Evolutionary conservation across 2,888 invertebrate genomes (phyloP).

Genomic region (Empis stercorea): DNA sequence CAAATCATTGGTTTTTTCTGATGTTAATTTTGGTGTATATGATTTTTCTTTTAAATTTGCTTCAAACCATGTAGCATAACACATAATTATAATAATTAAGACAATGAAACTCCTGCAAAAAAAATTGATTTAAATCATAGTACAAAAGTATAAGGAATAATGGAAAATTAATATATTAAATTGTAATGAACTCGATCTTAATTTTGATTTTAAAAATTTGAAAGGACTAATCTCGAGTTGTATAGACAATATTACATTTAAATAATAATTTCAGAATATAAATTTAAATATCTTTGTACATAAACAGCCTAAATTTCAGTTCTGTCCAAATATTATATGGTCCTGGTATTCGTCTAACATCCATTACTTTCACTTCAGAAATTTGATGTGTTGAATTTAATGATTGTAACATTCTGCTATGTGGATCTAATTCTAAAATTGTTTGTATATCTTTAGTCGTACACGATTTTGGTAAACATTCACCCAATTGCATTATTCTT

Average conservation of each 20-base stretch:
- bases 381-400: conserved; percentile 13
- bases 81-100: background rate
- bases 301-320: conserved; percentile 39
- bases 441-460: conserved; percentile 40
- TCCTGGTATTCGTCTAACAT: conserved; percentile 57
- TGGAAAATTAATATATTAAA: no score
- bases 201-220: no score
- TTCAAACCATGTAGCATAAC: conserved; percentile 1
- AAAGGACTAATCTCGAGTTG: background rate
- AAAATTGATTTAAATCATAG: no score
- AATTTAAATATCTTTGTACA: background rate
- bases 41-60: background rate
- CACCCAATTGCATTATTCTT: conserved; percentile 55
- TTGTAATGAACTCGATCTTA: no score
- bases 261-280: background rate
- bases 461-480: conserved; percentile 62
- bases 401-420: conserved; percentile 24
- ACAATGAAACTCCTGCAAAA: background rate
- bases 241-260: background rate
- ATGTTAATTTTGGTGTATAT: background rate
- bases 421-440: conserved; percentile 33
- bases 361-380: conserved; percentile 39
- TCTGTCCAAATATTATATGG: conserved; percentile 49
- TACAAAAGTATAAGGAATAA: no score
- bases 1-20: background rate